A percentile compares a stretch with the other conserved stretches of the same genome.
phyloP scores from a whole-genome alignment of 2,888 invertebrate genomes.

The Flexamia atlantica region DNA sequence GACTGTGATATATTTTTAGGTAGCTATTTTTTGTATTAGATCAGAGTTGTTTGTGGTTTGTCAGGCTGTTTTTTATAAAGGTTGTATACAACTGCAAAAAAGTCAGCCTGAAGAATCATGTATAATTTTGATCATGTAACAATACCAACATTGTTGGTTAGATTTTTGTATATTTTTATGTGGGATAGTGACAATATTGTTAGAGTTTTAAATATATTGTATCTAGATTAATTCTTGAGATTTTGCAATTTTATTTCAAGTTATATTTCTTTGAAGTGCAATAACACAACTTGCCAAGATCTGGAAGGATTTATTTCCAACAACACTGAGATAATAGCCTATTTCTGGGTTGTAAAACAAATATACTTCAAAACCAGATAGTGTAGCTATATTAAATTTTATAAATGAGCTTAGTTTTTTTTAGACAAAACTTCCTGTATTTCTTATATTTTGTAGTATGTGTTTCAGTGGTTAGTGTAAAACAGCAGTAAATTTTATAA shows the following conservation, averaged over 20 bases:
- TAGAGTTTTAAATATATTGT: slow-evolving; percentile 39
- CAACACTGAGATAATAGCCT: too few relatives aligned
- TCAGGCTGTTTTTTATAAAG: neutral
- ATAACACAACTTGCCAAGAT: slow-evolving; percentile 6
- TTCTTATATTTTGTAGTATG: too few relatives aligned
- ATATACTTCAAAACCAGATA: too few relatives aligned
- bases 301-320: neutral
- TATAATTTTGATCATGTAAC: neutral
- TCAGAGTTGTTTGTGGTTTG: neutral
- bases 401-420: too few relatives aligned
- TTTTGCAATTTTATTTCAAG: neutral
- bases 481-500: too few relatives aligned
- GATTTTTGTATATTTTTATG: slow-evolving; percentile 21
- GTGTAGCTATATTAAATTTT: too few relatives aligned
- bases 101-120: neutral
- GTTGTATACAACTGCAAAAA: neutral
- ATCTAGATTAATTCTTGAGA: slow-evolving; percentile 5
- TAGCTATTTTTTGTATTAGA: neutral
- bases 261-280: slow-evolving; percentile 12
- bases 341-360: too few relatives aligned
- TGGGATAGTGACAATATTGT: slow-evolving; percentile 37
- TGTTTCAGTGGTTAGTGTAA: too few relatives aligned
- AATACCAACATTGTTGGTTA: too few relatives aligned
- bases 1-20: slow-evolving; percentile 36
- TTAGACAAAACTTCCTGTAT: too few relatives aligned